Evolutionary conservation across 2,888 invertebrate genomes (phyloP).

Genomic region (Pristionchus fissidentatus): DNA sequence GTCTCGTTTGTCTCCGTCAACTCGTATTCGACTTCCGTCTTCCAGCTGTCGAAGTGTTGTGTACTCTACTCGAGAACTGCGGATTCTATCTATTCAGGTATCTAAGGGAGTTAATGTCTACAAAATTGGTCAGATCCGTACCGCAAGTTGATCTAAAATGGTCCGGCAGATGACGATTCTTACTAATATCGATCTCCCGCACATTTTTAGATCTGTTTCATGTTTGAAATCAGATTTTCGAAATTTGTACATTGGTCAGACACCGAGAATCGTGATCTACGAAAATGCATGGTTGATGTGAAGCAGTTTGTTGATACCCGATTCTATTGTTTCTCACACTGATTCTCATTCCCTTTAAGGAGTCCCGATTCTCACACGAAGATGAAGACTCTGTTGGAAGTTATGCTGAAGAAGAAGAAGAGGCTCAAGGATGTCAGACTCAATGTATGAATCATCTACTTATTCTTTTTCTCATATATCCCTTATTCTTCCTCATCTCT

Average conservation of each 20-base stretch:
- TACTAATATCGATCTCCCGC: too few relatives aligned
- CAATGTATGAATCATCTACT: slow-evolving; percentile 55
- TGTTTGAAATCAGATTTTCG: too few relatives aligned
- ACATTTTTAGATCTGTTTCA: too few relatives aligned
- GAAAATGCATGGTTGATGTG: too few relatives aligned
- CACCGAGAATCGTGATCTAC: too few relatives aligned
- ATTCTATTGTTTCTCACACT: too few relatives aligned
- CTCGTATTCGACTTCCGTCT: slow-evolving; percentile 71
- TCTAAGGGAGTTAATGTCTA: not conserved
- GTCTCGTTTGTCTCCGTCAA: slow-evolving; percentile 66
- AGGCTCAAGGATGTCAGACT: slow-evolving; percentile 70
- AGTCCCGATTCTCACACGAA: slow-evolving; percentile 71
- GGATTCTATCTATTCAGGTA: slow-evolving; percentile 65
- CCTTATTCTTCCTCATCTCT: not conserved
- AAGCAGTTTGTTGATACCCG: too few relatives aligned
- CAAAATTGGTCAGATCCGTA: not conserved
- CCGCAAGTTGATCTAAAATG: too few relatives aligned
- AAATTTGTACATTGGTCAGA: too few relatives aligned
- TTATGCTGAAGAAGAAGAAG: slow-evolving; percentile 65
- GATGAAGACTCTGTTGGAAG: slow-evolving; percentile 72
- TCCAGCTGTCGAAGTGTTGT: slow-evolving; percentile 71
- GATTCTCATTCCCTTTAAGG: slow-evolving; percentile 50
- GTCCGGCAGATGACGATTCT: too few relatives aligned
- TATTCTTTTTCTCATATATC: not conserved
- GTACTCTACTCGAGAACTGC: slow-evolving; percentile 67